Evolutionary conservation across 2,797 vertebrate genomes (phyloP).

Genomic region (Setipinna tenuifilis): DNA sequence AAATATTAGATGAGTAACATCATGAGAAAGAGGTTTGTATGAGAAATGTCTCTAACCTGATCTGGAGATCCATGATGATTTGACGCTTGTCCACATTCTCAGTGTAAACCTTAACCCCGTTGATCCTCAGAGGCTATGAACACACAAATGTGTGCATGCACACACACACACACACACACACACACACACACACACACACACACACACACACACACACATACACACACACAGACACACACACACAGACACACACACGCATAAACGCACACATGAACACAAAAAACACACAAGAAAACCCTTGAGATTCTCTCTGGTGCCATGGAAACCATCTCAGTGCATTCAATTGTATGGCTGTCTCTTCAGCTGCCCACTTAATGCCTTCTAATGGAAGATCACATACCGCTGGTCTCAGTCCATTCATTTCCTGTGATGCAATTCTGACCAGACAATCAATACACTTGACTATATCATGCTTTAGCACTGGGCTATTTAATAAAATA

Average conservation of each 20-base stretch:
- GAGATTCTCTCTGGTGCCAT: not conserved
- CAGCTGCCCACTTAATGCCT: not conserved
- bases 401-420: slow-evolving; percentile 27
- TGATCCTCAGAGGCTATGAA: slow-evolving; percentile 90
- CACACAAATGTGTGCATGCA: slow-evolving; percentile 55
- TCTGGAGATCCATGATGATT: slow-evolving; percentile 97
- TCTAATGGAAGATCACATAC: not conserved
- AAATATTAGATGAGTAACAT: not conserved
- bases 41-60: slow-evolving; percentile 82
- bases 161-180: not conserved
- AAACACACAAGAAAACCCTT: not conserved
- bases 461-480: not conserved
- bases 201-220: not conserved
- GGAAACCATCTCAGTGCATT: slow-evolving; percentile 5
- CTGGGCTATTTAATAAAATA: not conserved
- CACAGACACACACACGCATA: slow-evolving; percentile 40
- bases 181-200: slow-evolving; percentile 10
- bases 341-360: not conserved
- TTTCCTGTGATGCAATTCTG: slow-evolving; percentile 39
- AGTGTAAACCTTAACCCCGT: slow-evolving; percentile 96
- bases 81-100: slow-evolving; percentile 98
- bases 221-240: slow-evolving; percentile 40
- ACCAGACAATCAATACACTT: slow-evolving; percentile 3
- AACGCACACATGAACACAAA: slow-evolving; percentile 40
- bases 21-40: not conserved